Percentiles rank a stretch among this genome's conserved stretches.
Conservation (phyloP, 2,888 invertebrate genomes). For the Tanytarsus gracilentus region DNA sequence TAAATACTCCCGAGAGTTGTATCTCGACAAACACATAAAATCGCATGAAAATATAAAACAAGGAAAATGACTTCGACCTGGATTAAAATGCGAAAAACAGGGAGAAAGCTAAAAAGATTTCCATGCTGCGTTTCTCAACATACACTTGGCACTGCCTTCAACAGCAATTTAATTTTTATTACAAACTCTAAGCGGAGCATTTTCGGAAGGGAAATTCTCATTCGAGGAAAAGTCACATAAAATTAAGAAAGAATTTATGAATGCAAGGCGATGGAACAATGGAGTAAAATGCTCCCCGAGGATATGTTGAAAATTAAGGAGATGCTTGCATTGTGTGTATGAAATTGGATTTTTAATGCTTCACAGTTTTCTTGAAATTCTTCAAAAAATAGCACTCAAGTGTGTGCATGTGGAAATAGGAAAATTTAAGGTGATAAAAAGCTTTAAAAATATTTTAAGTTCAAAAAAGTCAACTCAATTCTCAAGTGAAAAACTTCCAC, state of each 20-base stretch:
- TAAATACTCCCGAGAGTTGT: background rate
- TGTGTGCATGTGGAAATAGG: too few relatives aligned
- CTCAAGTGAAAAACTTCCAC: too few relatives aligned
- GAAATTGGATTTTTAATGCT: too few relatives aligned
- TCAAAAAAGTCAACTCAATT: too few relatives aligned
- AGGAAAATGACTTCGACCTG: background rate
- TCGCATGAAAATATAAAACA: conserved; percentile 7
- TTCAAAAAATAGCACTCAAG: too few relatives aligned
- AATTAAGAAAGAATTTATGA: conserved; percentile 10
- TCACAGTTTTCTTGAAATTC: too few relatives aligned
- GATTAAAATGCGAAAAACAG: background rate
- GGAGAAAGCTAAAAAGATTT: background rate
- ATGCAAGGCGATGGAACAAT: too few relatives aligned
- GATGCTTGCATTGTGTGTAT: too few relatives aligned
- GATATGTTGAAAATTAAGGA: too few relatives aligned
- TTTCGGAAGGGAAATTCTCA: background rate
- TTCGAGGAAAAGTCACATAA: background rate
- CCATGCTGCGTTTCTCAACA: background rate
- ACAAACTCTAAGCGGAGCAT: background rate
- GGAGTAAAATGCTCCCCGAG: too few relatives aligned
- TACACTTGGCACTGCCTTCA: conserved; percentile 2
- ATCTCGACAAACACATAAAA: background rate
- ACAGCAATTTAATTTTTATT: conserved; percentile 9
- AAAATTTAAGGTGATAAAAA: too few relatives aligned
- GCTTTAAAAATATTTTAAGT: too few relatives aligned